A percentile compares a stretch with the other conserved stretches of the same genome.
Conservation (phyloP, 1,140 invertebrate genomes). For the Hypsibius dujardini region DNA sequence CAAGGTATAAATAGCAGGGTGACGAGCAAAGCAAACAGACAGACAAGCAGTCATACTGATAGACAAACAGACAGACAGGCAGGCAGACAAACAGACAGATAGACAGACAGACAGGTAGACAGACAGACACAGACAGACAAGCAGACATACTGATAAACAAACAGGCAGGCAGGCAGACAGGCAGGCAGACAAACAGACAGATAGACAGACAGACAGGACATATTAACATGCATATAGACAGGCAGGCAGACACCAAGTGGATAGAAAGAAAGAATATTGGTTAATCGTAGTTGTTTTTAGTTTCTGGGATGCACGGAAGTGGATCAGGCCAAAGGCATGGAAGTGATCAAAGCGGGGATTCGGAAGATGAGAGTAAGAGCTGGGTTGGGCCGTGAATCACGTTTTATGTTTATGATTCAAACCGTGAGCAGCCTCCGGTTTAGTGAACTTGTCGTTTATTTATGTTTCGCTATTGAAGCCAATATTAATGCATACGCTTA, state of each 20-base stretch:
- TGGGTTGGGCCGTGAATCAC: neutral
- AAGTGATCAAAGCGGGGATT: conserved; percentile 87
- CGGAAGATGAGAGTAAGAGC: conserved; percentile 54
- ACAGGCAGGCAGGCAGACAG: too few relatives aligned
- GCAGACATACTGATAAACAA: too few relatives aligned
- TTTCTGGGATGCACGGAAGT: conserved; percentile 82
- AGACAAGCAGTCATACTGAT: conserved; percentile 1
- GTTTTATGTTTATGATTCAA: conserved; percentile 4
- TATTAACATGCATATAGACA: too few relatives aligned
- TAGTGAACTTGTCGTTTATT: conserved; percentile 16
- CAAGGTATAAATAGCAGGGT: conserved; percentile 46
- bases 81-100: too few relatives aligned
- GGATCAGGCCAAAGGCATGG: conserved; percentile 84
- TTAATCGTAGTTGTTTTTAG: conserved; percentile 35
- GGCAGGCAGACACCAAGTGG: neutral
- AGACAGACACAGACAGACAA: too few relatives aligned
- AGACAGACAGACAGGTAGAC: too few relatives aligned
- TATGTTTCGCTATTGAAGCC: neutral
- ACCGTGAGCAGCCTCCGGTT: neutral
- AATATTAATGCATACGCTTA: neutral
- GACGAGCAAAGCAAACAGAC: conserved; percentile 24
- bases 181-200: too few relatives aligned
- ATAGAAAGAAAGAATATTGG: conserved; percentile 17
- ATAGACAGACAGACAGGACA: too few relatives aligned
- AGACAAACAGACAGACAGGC: too few relatives aligned